A percentile compares a stretch with the other conserved stretches of the same genome.
phyloP scores from a whole-genome alignment of 2,113 vertebrate genomes.

The Lates calcarifer region DNA sequence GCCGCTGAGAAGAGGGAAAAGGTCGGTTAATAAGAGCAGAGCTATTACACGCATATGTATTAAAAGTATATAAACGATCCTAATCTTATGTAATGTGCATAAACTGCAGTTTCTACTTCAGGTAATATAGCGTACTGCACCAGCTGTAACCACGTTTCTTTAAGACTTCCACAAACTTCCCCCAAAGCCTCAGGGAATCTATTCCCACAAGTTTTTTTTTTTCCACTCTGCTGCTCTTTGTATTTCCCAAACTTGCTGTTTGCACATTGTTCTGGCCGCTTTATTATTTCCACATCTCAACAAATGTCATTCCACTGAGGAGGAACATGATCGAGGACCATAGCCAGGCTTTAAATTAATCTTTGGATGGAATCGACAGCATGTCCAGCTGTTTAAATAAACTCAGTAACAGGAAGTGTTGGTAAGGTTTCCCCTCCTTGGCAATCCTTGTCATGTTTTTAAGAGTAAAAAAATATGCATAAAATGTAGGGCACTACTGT shows the following conservation, averaged over 20 bases:
- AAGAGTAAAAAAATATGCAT: conserved; percentile 1
- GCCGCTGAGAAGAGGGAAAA: conserved; percentile 82
- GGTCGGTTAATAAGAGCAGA: neutral
- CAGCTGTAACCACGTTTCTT: neutral
- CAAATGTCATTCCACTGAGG: conserved; percentile 16
- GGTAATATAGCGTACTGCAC: neutral
- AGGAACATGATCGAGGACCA: conserved; percentile 11
- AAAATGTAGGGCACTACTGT: conserved; percentile 35
- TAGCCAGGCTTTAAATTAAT: conserved; percentile 19
- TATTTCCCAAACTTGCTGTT: conserved; percentile 29
- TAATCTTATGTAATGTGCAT: neutral
- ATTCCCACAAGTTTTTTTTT: neutral
- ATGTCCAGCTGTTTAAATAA: neutral
- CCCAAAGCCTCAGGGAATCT: neutral
- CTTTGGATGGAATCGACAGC: conserved; percentile 3
- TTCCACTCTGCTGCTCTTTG: neutral
- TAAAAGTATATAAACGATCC: neutral
- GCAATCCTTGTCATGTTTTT: neutral
- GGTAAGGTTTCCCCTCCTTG: neutral
- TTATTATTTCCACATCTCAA: conserved; percentile 16
- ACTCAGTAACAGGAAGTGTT: neutral
- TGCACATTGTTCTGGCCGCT: conserved; percentile 1
- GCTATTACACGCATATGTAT: neutral
- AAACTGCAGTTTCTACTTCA: neutral
- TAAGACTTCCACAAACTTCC: neutral